Evolutionary conservation across 2,888 invertebrate genomes (phyloP), one percentile per base, ranked within the genome.

Genomic region (Gonocerus acuteangulatus): DNA sequence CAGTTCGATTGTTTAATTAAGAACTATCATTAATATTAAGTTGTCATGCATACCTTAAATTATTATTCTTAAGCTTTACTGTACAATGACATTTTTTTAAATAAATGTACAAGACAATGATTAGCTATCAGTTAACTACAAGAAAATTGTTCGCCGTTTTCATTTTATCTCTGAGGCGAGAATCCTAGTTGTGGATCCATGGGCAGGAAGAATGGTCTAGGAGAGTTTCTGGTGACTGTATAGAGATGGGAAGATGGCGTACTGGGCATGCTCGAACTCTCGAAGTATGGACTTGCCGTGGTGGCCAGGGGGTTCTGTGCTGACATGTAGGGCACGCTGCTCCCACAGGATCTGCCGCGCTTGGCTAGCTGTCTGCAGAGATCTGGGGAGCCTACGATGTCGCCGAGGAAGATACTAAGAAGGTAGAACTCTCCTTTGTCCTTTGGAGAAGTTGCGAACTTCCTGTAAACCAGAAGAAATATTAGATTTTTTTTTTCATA

Each of bases 371-470:
- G 86, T 71, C 85, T 86, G 74, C 90, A 91, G 60, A 91, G 80
- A 68, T 80, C 82, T 13, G 87, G 85, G 61, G 89, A 89, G 16
- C 85, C 86, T 63, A 90, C 84, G 71, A 89, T 88, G 75, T 91
- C 88, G 23, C 90, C 90, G 62, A 91, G 77, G 75, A 90, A 90
- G 65, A 90, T 87, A 72, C 89, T 90, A 66, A 90, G 81, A 36
- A 91, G 78, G 74, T 89, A 90, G 76, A 85, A 85, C 76, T 90
- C 87, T 74, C 89, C 77, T 71, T 82, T 82, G 69, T 82, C 82
- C 68, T 85, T 84, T 36, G 85, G 81, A 51, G 87, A 86, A 58
- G 81, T 78, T 75, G 86, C 87, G 80, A 89, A 89, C 71, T 86
- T 85, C 70, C 89, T 90, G 80, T 49, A 78, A 76, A 72, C n/a